These are phyloP conservation scores for Lochmaea capreae DNA, from an alignment of 2,888 invertebrate genomes.

Conservation along the genomic window DNA sequence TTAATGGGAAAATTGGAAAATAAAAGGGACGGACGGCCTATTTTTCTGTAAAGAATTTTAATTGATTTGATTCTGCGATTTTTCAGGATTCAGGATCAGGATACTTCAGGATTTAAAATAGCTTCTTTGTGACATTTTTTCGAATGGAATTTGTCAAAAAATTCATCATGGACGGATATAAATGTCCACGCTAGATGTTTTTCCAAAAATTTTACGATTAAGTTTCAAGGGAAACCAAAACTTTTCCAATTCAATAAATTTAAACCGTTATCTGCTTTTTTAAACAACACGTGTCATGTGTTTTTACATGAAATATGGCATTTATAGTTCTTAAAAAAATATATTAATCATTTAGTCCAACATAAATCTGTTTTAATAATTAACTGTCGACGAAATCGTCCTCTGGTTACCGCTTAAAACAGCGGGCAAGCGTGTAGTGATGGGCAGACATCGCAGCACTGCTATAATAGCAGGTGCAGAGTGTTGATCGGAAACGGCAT, in stretches of 20 bases:
- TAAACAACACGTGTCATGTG: not conserved
- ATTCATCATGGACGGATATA: too few species aligned
- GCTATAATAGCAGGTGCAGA: conserved; percentile 25
- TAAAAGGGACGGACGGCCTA: not conserved
- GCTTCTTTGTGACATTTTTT: too few species aligned
- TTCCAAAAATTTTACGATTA: too few species aligned
- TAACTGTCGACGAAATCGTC: not conserved
- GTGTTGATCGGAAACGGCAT: conserved; percentile 34
- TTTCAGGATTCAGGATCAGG: too few species aligned
- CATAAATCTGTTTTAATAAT: conserved; percentile 2
- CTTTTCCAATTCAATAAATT: not conserved
- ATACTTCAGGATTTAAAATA: too few species aligned
- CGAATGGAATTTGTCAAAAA: too few species aligned
- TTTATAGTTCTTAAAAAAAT: not conserved
- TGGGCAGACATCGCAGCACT: conserved; percentile 10
- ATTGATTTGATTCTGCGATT: not conserved
- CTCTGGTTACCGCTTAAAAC: not conserved
- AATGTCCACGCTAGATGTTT: too few species aligned
- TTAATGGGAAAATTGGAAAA: not conserved
- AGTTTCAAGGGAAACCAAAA: too few species aligned
- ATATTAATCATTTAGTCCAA: not conserved
- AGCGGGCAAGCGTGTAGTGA: conserved; percentile 16
- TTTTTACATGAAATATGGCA: not conserved
- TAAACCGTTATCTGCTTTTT: too few species aligned
- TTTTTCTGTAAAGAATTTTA: not conserved